Evolutionary conservation across 2,113 vertebrate genomes (phyloP).

Genomic region (Bettongia penicillata): DNA sequence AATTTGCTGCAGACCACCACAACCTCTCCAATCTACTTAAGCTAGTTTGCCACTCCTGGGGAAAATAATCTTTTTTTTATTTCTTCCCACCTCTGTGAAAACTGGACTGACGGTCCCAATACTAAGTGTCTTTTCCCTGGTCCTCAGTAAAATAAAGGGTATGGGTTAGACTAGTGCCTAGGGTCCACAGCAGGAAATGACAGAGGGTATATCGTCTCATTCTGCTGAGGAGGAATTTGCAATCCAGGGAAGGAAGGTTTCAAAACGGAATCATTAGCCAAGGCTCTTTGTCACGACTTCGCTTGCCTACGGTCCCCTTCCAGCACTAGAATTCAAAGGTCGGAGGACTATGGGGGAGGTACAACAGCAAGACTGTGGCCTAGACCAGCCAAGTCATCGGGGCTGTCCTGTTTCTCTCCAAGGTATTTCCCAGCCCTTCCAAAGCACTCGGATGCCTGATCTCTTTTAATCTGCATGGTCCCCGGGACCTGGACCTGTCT

Average conservation of each 20-base stretch:
- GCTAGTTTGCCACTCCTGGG: not conserved
- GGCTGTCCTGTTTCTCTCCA: no score
- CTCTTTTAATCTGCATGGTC: not conserved
- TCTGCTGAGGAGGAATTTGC: not conserved
- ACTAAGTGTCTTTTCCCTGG: not conserved
- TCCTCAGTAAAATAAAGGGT: not conserved
- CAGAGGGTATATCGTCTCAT: not conserved
- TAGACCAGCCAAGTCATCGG: not conserved
- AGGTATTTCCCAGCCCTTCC: not conserved
- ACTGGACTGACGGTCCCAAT: not conserved
- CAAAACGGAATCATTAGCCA: not conserved
- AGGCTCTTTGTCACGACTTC: not conserved
- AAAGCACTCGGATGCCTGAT: not conserved
- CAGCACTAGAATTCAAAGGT: not conserved
- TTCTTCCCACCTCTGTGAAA: not conserved
- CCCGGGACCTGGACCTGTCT: no score
- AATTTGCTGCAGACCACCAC: not conserved
- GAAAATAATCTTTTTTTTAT: not conserved
- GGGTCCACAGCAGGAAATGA: no score
- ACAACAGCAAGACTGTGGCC: not conserved
- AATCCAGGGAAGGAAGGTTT: not conserved
- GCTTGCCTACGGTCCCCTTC: not conserved
- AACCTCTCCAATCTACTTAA: not conserved
- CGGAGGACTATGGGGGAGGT: not conserved
- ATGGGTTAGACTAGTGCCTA: no score